A percentile compares a stretch with the other conserved stretches of the same genome.
These are phyloP conservation scores for Callosobruchus maculatus DNA, from an alignment of 2,888 invertebrate genomes.

Conservation along the genomic window DNA sequence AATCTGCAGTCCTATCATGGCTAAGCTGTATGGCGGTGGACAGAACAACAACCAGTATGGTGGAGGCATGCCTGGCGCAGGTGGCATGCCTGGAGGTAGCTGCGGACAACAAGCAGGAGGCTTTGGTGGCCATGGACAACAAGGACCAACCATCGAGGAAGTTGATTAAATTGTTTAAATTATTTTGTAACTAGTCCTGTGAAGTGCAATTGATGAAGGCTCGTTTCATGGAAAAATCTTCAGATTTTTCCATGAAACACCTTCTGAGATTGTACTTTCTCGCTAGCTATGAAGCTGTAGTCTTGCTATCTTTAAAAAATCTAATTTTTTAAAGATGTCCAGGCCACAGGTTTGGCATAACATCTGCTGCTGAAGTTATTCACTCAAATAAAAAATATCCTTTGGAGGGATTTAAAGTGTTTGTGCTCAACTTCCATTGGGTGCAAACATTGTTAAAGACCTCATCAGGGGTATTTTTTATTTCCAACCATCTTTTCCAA, in stretches of 20 bases:
- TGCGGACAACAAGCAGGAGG: conserved; percentile 14
- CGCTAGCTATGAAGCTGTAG: neutral
- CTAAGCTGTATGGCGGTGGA: conserved; percentile 47
- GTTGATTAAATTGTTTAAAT: conserved; percentile 11
- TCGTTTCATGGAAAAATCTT: neutral
- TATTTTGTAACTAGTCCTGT: neutral
- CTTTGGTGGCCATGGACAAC: conserved; percentile 8
- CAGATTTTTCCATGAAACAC: neutral
- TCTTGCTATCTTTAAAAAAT: neutral
- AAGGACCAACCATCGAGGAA: conserved; percentile 18
- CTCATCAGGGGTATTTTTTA: neutral
- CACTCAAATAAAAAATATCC: neutral
- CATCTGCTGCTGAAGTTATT: neutral
- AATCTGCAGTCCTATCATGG: conserved; percentile 58
- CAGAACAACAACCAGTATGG: conserved; percentile 19
- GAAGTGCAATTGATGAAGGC: neutral
- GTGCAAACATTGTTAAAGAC: neutral
- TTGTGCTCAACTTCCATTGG: neutral
- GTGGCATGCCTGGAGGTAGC: conserved; percentile 9
- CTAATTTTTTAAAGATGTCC: neutral
- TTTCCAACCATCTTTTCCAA: neutral
- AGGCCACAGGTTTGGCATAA: neutral
- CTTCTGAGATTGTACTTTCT: neutral
- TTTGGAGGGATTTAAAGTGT: neutral
- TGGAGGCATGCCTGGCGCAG: conserved; percentile 30